Evolutionary conservation across 2,113 vertebrate species (phyloP).

Genomic region (Diphyllodes magnificus): DNA sequence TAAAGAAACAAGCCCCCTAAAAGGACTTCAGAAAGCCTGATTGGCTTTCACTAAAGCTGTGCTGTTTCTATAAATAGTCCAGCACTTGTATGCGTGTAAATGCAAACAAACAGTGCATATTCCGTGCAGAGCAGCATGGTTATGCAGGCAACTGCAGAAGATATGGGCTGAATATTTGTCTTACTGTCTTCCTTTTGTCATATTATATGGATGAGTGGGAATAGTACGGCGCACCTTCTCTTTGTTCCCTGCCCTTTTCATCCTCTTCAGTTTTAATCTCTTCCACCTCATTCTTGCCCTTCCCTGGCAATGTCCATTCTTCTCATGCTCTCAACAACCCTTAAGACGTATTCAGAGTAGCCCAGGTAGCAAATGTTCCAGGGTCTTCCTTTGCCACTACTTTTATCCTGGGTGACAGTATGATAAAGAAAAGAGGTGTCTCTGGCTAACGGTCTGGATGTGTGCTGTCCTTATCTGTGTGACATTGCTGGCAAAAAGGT

Average conservation of each 20-base stretch:
- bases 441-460: background rate
- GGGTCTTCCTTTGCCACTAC: background rate
- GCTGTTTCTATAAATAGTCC: constrained; percentile 24
- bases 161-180: background rate
- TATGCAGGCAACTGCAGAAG: background rate
- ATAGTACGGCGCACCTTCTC: background rate
- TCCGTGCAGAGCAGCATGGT: background rate
- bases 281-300: background rate
- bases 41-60: constrained; percentile 24
- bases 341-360: background rate
- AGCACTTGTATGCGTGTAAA: background rate
- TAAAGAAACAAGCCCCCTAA: background rate
- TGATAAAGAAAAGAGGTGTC: background rate
- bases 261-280: background rate
- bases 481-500: background rate
- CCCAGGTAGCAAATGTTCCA: background rate
- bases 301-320: background rate
- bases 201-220: background rate
- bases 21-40: background rate
- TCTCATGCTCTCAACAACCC: background rate
- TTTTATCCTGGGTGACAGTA: background rate
- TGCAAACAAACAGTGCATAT: background rate
- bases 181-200: background rate
- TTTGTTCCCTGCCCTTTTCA: background rate
- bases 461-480: background rate